Base-by-base conservation (phyloP, 2,797 vertebrate species). In the Astyanax mexicanus region DNA sequence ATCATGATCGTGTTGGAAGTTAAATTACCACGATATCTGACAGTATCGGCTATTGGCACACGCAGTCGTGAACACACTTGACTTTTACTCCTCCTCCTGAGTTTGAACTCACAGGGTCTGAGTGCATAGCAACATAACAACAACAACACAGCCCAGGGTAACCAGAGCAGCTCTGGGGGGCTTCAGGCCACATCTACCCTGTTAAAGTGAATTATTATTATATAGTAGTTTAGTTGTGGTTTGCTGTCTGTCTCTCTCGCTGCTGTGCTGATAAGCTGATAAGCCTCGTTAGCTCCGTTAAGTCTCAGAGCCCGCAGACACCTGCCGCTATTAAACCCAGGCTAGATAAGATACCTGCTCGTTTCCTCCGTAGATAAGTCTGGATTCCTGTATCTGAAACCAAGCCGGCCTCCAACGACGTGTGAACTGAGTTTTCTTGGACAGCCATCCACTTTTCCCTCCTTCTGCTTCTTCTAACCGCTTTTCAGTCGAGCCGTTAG, bases 351-450 rank as follows among this genome's bases (percentile, higher is more conserved):
- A 2, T 75, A 86, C 83, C 85, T 83, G 44, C 68, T 85, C 67
- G 66, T 74, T 75, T 27, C 37, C 69, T 29, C 84, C 79, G 69
- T 84, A 86, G 57, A 81, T 17, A 52, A 86, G 81, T 51, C 64
- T 58, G 13, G 60, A 66, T n/a, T 84, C 76, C 65, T 72, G 81
- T 27, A 87, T 57, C 35, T 80, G 72, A 75, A 84, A 81, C 83
- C 84, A 88, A 4, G 62, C 42, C 3, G 49, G 73, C 71, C 73
- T 83, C 83, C 84, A 88, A 17, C 84, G 79, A 38, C 74, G 47
- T 3, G 81, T 83, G 64, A 87, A 84, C 10, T 79, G 81, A 1
- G 76, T 74, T 66, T 84, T 83, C 71, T 86, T 87, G 15, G 74
- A 79, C 62, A 86, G 68, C 85, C 83, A 86, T 47, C 80, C 82